Evolutionary conservation across 2,888 invertebrate species (phyloP).

Genomic region (Coelopa pilipes): DNA sequence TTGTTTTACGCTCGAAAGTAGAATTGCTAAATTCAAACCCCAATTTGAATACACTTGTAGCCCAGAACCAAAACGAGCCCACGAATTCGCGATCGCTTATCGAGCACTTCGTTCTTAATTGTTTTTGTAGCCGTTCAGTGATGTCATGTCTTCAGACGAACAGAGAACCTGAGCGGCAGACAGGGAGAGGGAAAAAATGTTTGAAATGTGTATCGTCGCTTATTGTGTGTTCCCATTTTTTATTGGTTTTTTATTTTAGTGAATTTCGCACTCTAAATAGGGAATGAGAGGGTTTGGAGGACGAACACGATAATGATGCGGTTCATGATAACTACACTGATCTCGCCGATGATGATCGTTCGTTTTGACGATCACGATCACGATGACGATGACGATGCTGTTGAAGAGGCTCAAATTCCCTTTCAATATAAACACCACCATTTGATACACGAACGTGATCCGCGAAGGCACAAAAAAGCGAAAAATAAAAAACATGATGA

Average conservation of each 20-base stretch:
- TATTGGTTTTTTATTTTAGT: neutral
- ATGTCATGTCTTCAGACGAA: constrained; percentile 8
- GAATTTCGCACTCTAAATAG: neutral
- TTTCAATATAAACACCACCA: constrained; percentile 18
- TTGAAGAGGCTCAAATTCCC: constrained; percentile 7
- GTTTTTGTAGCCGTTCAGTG: constrained; percentile 3
- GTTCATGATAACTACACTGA: no score
- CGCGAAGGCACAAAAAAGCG: neutral
- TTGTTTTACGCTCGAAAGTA: no score
- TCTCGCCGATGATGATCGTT: no score
- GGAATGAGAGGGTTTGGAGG: neutral
- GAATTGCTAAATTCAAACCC: no score
- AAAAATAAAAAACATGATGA: neutral
- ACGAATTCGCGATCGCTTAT: neutral
- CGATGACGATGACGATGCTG: constrained; percentile 8
- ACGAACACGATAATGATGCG: no score
- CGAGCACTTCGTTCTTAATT: neutral
- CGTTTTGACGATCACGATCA: no score
- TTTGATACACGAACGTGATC: constrained; percentile 21
- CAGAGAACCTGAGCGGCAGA: neutral
- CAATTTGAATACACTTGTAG: no score
- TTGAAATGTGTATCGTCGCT: neutral
- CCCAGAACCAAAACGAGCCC: no score
- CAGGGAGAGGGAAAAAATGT: neutral
- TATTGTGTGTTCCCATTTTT: neutral